Evolutionary conservation across 1,140 invertebrate species (phyloP), one percentile per base, ranked within the genome.

Genomic region (Drosophila gunungcola): DNA sequence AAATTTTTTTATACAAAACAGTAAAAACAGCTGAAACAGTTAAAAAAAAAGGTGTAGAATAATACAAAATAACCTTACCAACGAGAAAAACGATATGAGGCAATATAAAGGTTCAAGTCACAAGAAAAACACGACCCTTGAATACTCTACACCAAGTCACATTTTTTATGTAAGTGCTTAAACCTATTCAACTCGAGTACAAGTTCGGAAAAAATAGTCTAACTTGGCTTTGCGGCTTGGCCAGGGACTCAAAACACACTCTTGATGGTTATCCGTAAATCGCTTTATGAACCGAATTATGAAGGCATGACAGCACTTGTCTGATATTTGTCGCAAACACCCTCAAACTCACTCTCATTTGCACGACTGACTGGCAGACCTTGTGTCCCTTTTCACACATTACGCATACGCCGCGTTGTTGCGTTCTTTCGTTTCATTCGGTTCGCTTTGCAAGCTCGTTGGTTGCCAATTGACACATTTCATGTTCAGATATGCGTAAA

Each of bases 401-500:
- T 88, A 88, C 69, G 78, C 64, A 88, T 86, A 86, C 82, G 82
- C 64, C 48, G 39, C 64, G 69, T 86, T 69, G 57, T 10, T 42
- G 41, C 57, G 45, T 42, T 49, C 41, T 58, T 46, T 27, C 21
- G 10, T 27, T 46, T 11, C 16, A 13, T 65, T 57, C 36, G 38
- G 60, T 9, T 38, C 55, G 65, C 54, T 53, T 78, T 78, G 76
- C 60, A 42, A 56, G 64, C 69, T 82, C 65, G 78, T 88, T 75
- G 70, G 39, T 42, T 86, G 79, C 79, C 82, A 86, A 86, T 88
- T 86, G 82, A 88, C 82, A 86, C 82, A 86, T 86, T 86, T 86
- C 70, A 79, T 88, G 82, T 79, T 86, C 82, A 86, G 85, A 86
- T 86, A 86, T 88, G 82, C 82, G 82, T 86, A 83, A 86, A 86